Evolutionary conservation across 2,113 vertebrate species (phyloP).

Genomic region (Galeopterus variegatus): DNA sequence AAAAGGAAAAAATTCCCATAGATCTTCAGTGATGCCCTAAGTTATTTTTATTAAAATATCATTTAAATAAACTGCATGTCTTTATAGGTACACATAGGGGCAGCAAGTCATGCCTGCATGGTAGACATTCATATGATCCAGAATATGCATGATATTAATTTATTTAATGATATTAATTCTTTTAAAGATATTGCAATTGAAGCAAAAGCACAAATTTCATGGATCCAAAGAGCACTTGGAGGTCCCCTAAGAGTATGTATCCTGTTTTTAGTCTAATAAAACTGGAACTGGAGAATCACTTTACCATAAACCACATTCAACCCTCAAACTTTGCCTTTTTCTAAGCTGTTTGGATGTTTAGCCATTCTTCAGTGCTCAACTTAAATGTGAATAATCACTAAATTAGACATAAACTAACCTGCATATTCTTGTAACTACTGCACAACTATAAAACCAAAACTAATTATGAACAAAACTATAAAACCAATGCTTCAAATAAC

Average conservation of each 20-base stretch:
- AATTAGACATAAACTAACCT: constrained; percentile 17
- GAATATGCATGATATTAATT: not conserved
- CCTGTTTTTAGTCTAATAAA: not conserved
- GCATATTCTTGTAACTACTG: constrained; percentile 8
- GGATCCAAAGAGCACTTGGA: constrained; percentile 28
- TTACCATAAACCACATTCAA: not conserved
- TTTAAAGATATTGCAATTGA: constrained; percentile 1
- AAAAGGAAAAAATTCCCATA: not conserved
- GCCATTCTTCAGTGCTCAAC: not conserved
- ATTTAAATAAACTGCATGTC: constrained; percentile 40
- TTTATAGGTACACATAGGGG: not conserved
- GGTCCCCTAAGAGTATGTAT: not conserved
- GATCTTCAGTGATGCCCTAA: not conserved
- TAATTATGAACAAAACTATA: constrained; percentile 32
- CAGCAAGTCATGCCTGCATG: not conserved
- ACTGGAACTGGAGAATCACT: constrained; percentile 3
- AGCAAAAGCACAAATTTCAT: constrained; percentile 36
- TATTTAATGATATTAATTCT: constrained; percentile 7
- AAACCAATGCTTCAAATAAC: constrained; percentile 54
- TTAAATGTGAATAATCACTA: constrained; percentile 3
- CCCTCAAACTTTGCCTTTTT: constrained; percentile 7
- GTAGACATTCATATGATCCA: not conserved
- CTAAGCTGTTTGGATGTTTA: not conserved
- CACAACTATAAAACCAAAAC: not conserved
- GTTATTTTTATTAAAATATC: constrained; percentile 46